Conservation (phyloP, 2,113 vertebrate genomes). For the Grantiella picta region DNA sequence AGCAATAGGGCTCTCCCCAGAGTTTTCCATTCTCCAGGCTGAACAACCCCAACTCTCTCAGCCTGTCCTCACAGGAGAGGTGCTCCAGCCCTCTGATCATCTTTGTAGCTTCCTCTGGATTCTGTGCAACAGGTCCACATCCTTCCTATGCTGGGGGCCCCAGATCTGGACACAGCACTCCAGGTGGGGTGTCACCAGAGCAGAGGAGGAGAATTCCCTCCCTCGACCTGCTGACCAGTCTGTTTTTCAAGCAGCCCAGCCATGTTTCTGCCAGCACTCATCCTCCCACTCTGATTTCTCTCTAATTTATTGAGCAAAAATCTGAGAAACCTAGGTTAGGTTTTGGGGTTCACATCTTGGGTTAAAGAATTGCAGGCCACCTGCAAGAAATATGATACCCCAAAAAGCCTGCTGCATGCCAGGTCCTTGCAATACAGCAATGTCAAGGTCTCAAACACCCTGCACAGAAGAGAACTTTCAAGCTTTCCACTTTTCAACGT, state of each 20-base stretch:
- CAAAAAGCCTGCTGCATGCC: neutral
- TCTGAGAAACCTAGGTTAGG: neutral
- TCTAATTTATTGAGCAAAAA: neutral
- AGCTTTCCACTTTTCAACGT: neutral
- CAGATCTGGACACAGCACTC: neutral
- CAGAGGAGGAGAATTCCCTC: neutral
- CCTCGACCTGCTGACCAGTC: fast-evolving
- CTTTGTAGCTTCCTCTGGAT: neutral
- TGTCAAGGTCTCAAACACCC: neutral
- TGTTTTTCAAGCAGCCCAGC: neutral
- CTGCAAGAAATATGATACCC: neutral
- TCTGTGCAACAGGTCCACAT: neutral
- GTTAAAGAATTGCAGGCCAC: neutral
- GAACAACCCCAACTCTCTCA: neutral
- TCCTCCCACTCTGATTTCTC: neutral
- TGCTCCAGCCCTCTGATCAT: neutral
- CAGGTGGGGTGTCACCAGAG: neutral
- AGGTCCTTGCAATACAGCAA: neutral
- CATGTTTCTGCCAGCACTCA: neutral
- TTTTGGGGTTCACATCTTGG: neutral
- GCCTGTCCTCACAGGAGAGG: neutral
- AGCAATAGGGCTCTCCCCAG: fast-evolving
- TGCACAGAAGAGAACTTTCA: neutral
- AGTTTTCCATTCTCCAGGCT: neutral
- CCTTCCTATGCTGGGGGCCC: neutral